phyloP scores from a whole-genome alignment of 2,797 vertebrate species.

The Ataeniobius toweri region DNA sequence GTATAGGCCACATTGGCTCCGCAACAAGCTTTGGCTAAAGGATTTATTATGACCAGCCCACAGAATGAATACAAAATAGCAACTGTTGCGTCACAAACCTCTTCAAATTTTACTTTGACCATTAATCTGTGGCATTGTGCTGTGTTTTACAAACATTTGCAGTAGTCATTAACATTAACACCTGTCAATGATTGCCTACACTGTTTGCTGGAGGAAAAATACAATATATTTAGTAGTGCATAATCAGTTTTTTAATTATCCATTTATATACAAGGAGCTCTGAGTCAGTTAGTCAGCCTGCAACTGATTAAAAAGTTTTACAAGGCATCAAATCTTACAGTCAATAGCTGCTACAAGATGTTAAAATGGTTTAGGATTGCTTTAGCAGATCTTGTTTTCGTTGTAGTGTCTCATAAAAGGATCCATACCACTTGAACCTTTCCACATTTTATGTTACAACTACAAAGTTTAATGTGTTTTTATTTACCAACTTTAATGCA shows the following conservation, averaged over 20 bases:
- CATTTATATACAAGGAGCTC: background rate
- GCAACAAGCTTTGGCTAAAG: constrained; percentile 7
- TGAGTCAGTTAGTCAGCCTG: background rate
- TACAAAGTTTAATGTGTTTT: background rate
- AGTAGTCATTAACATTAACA: background rate
- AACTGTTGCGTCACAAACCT: background rate
- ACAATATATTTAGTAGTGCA: background rate
- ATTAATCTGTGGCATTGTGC: background rate
- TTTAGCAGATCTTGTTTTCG: background rate
- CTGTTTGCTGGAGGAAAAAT: background rate
- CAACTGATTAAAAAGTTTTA: background rate
- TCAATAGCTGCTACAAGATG: background rate
- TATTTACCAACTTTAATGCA: background rate
- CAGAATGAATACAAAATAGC: constrained; percentile 6
- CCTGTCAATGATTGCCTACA: background rate
- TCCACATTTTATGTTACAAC: background rate
- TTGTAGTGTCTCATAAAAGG: background rate
- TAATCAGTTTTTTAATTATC: background rate
- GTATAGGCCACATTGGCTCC: background rate
- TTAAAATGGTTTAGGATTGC: background rate
- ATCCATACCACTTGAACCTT: background rate
- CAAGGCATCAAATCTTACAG: background rate
- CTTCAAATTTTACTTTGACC: background rate
- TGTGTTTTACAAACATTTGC: background rate
- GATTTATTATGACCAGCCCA: constrained; percentile 27